A percentile compares a stretch with the other conserved stretches of the same genome.
Evolutionary conservation across 2,888 invertebrate genomes (phyloP).

Genomic region (Ecdyonurus torrentis): DNA sequence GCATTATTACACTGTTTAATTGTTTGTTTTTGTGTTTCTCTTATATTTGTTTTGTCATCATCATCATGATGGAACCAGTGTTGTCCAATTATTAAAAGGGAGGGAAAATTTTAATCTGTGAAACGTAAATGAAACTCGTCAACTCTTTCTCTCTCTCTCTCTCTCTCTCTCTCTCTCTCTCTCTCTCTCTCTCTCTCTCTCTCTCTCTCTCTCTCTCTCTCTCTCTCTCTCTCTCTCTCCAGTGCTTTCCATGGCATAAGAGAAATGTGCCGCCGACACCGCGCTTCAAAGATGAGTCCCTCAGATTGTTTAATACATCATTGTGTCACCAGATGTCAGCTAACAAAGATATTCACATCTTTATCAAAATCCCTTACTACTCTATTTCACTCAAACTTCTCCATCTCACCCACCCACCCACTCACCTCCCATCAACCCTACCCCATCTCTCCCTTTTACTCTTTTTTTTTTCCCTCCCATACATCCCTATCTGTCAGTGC

Average conservation of each 20-base stretch:
- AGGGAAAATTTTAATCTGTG: not conserved
- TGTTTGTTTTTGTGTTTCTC: not conserved
- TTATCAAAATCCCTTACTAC: not conserved
- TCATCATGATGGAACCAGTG: not conserved
- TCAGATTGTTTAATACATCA: conserved; percentile 3
- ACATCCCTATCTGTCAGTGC: too few species aligned
- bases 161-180: not conserved
- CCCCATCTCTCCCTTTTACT: not conserved
- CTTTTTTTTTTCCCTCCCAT: too few species aligned
- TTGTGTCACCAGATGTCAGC: not conserved
- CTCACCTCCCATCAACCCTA: not conserved
- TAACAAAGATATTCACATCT: not conserved
- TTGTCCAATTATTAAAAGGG: not conserved
- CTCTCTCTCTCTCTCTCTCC: not conserved
- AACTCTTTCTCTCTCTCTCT: not conserved
- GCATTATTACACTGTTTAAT: not conserved
- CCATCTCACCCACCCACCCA: not conserved
- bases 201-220: not conserved
- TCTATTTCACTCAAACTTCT: not conserved
- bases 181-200: not conserved
- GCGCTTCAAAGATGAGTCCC: not conserved
- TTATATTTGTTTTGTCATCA: not conserved
- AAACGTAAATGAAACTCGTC: not conserved
- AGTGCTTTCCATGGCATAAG: too few species aligned
- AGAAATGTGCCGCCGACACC: not conserved